A percentile compares a stretch with the other conserved stretches of the same genome.
These are phyloP conservation scores for Pangasianodon gigas DNA, from an alignment of 2,113 vertebrate genomes.

Conservation along the genomic window DNA sequence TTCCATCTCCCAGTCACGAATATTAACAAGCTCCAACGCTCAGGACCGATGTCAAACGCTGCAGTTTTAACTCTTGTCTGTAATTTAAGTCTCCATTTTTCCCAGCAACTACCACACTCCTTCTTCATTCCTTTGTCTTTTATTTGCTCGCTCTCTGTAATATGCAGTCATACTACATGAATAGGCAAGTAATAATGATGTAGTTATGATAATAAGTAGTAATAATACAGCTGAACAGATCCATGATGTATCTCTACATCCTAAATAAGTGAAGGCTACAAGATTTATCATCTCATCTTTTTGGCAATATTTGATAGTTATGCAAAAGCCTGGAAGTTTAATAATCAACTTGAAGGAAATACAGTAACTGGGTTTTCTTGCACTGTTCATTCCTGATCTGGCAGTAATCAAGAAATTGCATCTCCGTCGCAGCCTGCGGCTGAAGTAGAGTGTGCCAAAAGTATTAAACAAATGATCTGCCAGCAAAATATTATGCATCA, in stretches of 20 bases:
- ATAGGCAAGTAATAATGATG: neutral
- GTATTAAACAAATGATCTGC: neutral
- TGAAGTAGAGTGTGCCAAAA: neutral
- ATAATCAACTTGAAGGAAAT: neutral
- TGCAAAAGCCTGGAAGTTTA: neutral
- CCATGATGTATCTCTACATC: neutral
- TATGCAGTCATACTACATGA: neutral
- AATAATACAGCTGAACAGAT: neutral
- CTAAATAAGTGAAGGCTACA: neutral
- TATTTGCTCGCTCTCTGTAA: neutral
- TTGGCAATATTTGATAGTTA: neutral
- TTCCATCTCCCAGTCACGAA: neutral
- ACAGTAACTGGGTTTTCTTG: neutral
- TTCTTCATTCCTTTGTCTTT: neutral
- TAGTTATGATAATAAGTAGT: neutral
- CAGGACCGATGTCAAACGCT: neutral
- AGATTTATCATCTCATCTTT: neutral
- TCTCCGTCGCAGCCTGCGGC: neutral
- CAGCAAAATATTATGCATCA: neutral
- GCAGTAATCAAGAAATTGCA: neutral
- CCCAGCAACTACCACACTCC: neutral
- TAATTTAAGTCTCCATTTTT: neutral
- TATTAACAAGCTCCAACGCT: neutral
- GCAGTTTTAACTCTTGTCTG: neutral
- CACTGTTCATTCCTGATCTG: neutral